Conservation (phyloP, 2,113 vertebrate genomes). For the Erythrocercus mccallii region DNA sequence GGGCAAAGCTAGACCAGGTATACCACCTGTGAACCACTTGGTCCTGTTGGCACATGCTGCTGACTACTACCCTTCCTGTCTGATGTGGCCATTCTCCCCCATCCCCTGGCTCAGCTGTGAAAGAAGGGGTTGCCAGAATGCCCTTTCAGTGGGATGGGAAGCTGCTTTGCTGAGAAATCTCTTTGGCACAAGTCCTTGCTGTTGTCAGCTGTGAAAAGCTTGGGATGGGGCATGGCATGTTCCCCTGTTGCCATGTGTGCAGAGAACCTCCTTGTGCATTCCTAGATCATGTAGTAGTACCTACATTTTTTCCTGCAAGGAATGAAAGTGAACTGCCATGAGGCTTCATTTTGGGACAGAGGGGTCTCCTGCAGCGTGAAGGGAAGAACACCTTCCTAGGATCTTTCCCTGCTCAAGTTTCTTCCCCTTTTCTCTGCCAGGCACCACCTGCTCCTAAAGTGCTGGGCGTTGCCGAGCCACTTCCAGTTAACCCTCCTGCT, state of each 20-base stretch:
- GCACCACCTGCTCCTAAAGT: constrained; percentile 73
- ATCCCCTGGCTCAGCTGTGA: neutral
- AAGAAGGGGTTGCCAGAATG: neutral
- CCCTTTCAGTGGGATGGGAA: neutral
- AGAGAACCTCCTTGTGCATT: neutral
- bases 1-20: constrained; percentile 93
- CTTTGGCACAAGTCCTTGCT: neutral
- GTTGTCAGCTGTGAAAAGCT: neutral
- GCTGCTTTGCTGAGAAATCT: neutral
- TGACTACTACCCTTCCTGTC: neutral
- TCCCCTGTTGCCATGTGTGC: rapidly evolving
- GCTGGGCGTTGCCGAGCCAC: constrained; percentile 77
- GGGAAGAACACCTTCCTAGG: neutral
- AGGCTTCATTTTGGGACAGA: neutral
- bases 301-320: neutral
- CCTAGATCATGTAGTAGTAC: neutral
- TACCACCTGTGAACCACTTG: neutral
- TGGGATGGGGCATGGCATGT: neutral
- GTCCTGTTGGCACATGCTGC: neutral
- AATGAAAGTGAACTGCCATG: neutral
- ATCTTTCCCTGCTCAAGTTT: neutral
- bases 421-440: constrained; percentile 49
- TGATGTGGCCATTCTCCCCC: neutral
- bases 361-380: neutral
- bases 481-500: constrained; percentile 79